Evolutionary conservation across 2,797 vertebrate species (phyloP), one percentile per base, ranked within the genome.

Genomic region (Chloroceryle amazona): DNA sequence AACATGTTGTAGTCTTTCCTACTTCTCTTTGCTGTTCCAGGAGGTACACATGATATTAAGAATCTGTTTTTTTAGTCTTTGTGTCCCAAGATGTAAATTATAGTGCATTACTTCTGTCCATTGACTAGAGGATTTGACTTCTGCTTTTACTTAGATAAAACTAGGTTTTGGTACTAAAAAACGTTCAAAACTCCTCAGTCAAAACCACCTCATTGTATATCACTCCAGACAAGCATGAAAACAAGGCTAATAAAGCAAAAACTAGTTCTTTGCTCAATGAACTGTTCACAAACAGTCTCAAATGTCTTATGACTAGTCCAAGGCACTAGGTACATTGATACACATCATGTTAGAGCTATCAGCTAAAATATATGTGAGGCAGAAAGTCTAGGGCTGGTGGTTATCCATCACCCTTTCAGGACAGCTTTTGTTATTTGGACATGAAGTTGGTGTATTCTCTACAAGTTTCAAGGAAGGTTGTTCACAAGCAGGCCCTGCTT

Each of bases 171-270:
- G 80, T 86, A 65, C n/a, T 49, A 51, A 81, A 86, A 88, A 42
- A 72, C 25, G 25, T 79, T 85, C 28, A 82, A 66, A 91, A 71
- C 19, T 57, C 35, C 57, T 89, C 75, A 89, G 14, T 10, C 0
- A 0, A 76, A 92, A 86, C 5, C 54, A 67, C 35, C 21, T 58
- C 23, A 35, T 22, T 41, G 15, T 70, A 18, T 57, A 89, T 83
- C 47, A 41, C 31, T 87, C 63, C 68, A 82, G 89, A 82, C 44
- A 85, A 80, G 75, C 91, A 81, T 73, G 52, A 91, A 96, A 87
- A 78, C 65, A 82, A 83, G 75, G 37, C n/a, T 85, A 82, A 91
- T 91, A 95, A 94, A 87, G 63, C 52, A 94, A 89, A 92, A 76
- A 1, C 0, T 37, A 82, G 52, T 33, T 92, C 26, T 68, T 90